These are phyloP conservation scores for Ernsta delagoae DNA, from an alignment of 2,888 invertebrate species.

Conservation along the genomic window DNA sequence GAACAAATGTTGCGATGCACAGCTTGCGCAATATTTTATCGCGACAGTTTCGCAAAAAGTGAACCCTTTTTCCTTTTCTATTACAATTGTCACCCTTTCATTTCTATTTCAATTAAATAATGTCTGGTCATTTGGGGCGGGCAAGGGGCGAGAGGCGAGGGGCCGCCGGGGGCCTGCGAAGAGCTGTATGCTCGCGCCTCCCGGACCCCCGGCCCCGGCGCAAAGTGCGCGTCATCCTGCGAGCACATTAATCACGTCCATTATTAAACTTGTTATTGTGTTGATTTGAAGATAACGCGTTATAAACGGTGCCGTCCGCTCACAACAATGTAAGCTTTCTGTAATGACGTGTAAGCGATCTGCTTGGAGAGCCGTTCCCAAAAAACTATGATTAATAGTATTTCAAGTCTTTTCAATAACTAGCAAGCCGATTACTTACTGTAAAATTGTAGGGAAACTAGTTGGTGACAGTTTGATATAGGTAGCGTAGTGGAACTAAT, in stretches of 20 bases:
- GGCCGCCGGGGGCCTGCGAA: slow-evolving; percentile 32
- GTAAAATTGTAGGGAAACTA: slow-evolving; percentile 3
- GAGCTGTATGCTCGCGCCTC: slow-evolving; percentile 67
- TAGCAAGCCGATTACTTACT: slow-evolving; percentile 58
- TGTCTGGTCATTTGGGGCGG: slow-evolving; percentile 84
- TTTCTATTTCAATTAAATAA: slow-evolving; percentile 84
- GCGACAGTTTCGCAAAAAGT: slow-evolving; percentile 70
- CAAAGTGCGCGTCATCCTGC: slow-evolving; percentile 82
- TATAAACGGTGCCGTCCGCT: slow-evolving; percentile 84
- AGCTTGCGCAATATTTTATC: slow-evolving; percentile 83
- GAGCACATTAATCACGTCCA: slow-evolving; percentile 81
- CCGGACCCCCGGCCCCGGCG: slow-evolving; percentile 65
- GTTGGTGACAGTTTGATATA: slow-evolving; percentile 8
- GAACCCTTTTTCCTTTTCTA: slow-evolving; percentile 80
- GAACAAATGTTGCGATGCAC: slow-evolving; percentile 81
- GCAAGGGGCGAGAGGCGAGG: slow-evolving; percentile 48
- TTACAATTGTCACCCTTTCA: slow-evolving; percentile 84
- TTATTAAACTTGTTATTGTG: slow-evolving; percentile 84
- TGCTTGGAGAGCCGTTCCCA: slow-evolving; percentile 56
- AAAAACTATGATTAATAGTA: slow-evolving; percentile 74
- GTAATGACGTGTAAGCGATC: slow-evolving; percentile 79
- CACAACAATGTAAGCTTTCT: slow-evolving; percentile 79
- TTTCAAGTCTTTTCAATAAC: slow-evolving; percentile 49
- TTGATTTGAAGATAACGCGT: slow-evolving; percentile 82
- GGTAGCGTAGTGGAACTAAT: too few species aligned